Base-by-base conservation (phyloP, 1,140 invertebrate genomes). In the Glomeris maerens region DNA sequence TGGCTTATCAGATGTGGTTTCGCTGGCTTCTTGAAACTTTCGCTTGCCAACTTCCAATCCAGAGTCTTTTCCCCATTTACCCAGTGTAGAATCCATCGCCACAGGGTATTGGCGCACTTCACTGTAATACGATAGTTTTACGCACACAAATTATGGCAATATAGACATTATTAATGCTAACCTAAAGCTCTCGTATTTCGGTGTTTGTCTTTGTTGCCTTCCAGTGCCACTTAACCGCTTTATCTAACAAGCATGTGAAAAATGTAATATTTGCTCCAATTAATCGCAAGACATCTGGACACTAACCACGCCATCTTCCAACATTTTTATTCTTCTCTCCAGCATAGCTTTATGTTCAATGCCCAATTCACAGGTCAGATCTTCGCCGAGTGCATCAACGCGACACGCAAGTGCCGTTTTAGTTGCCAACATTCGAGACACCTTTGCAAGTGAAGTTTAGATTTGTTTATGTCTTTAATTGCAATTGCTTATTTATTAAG, bases 341-440 rank as follows among this genome's bases (percentile, higher is more conserved):
- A 98, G 65, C 61, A 88, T 92, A 0, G 81, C 84, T 64, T 83
- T 83, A 62, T 93, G 86, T 61, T 90, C 82, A 1, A 80, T 75
- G 3, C 92, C 91, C 1, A 96, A 63, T 47, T 88, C 83, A 58
- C 80, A 78, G 1, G 67, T 75, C 1, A 54, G 77, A 45, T 87
- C 84, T 65, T 98, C 95, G 4, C 89, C 90, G 14, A 99, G 77
- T 2, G 94, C 95, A 72, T 99, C 96, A 1, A 97, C 83, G 58
- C 96, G 77, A 1, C 85, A 88, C 0, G 91, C 89, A 5, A 99
- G 66, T 0, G 94, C 74, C 1, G 91, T 82, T 67, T 99, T 99
- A 0, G 93, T 90, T 17, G 95, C 94, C 53, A 99, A 71, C 79
- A 96, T 97, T 61, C 96, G 74, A 0, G 94, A 93, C 72, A 95